Base-by-base conservation (phyloP, 92 coral and sea anemone genomes). In the Nematostella vectensis region DNA sequence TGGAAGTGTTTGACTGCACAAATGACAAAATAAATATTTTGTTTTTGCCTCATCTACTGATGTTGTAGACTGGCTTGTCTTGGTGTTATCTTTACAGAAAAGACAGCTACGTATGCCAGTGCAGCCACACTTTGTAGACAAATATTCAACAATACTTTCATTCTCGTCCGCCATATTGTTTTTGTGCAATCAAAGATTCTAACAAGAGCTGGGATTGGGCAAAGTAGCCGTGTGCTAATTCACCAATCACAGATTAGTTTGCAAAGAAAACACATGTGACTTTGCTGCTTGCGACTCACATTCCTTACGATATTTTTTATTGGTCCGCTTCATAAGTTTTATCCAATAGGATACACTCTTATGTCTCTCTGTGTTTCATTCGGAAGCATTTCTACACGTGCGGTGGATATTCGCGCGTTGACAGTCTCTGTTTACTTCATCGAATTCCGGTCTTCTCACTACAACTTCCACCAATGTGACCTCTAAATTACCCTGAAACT, bases 51-150 rank as follows among this genome's bases (percentile, higher is more conserved):
- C 1, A n/a, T 31, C 59, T 13, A 50, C 43, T 11, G 19, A 40
- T 63, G 40, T 42, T 6, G 64, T 8, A 9, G 25, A n/a, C 24
- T 31, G 15, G 21, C 47, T 65, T 1, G 27, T 31, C 25, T 21
- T 47, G 29, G 12, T 42, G 17, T 72, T 47, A 17, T 63, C 37
- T 58, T 91, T 88, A 67, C 98, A 91, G 20, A 77, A 62, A 61
- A 85, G 75, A 63, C 98, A 91, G 55, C 83, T 74, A 27, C 98
- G 69, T 29, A 76, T 65, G 23, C 98, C 98, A 26, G 70, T 61
- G 37, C 98, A 91, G 12, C 70, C 81, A 67, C 96, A 88, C 6
- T 22, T 33, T 33, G 8, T n/a, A n/a, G 40, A 15, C 8, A 15
- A 33, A 15, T 15, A 33, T 33, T 33, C 15, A 6, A 15, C 40